A percentile compares a stretch with the other conserved stretches of the same genome.
Conservation (phyloP, 2,797 vertebrate species). For the Nyctalus aviator region DNA sequence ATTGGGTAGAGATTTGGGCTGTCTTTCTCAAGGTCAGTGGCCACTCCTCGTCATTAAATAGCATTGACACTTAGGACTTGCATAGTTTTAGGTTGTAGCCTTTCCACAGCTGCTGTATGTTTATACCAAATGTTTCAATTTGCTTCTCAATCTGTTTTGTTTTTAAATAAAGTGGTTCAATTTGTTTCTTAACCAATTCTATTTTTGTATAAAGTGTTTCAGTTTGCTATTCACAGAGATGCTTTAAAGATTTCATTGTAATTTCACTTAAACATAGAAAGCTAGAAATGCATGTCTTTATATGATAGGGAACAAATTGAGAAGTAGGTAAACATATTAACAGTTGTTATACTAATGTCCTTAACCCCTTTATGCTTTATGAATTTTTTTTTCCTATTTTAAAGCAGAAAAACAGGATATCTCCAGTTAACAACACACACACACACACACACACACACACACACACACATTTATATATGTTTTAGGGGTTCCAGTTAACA, state of each 20-base stretch:
- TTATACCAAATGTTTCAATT: background rate
- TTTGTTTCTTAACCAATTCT: background rate
- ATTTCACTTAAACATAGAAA: background rate
- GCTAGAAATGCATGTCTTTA: background rate
- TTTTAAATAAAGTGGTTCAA: background rate
- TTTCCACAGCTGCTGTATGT: background rate
- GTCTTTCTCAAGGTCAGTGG: background rate
- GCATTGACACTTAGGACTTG: background rate
- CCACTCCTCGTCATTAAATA: background rate
- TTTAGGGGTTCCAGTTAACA: background rate
- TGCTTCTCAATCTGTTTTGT: background rate
- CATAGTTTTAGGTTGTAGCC: background rate
- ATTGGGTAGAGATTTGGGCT: no score
- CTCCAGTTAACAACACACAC: background rate
- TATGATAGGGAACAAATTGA: background rate
- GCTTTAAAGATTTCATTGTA: background rate
- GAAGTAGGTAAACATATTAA: background rate
- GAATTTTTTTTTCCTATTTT: background rate
- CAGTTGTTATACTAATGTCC: background rate
- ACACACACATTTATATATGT: no score
- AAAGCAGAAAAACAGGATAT: background rate
- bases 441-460: no score
- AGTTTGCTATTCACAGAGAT: background rate
- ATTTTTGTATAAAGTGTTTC: background rate
- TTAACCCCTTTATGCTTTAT: background rate